Percentiles rank a stretch among this genome's conserved stretches.
These are phyloP conservation scores for Empis stercorea DNA, from an alignment of 2,888 invertebrate genomes.

Conservation along the genomic window DNA sequence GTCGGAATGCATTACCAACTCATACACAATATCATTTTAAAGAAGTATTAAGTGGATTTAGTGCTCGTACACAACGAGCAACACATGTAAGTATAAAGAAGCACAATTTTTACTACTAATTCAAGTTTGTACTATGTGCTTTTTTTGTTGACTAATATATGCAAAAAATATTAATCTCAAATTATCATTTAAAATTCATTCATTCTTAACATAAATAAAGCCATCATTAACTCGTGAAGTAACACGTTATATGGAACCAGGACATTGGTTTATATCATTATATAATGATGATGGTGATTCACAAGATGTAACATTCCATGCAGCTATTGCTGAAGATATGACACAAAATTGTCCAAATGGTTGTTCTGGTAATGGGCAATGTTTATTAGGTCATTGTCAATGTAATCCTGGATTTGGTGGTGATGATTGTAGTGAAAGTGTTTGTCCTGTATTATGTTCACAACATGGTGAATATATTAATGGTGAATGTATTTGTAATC, in stretches of 20 bases:
- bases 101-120: no score
- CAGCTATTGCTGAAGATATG: slow-evolving; percentile 79
- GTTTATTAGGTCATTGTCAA: slow-evolving; percentile 86
- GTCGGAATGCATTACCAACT: slow-evolving; percentile 87
- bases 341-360: slow-evolving; percentile 92
- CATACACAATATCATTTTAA: slow-evolving; percentile 95
- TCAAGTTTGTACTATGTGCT: no score
- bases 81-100: slow-evolving; percentile 79
- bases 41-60: slow-evolving; percentile 83
- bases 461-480: slow-evolving; percentile 94
- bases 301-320: slow-evolving; percentile 74
- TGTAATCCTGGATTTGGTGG: slow-evolving; percentile 96
- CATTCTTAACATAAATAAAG: slow-evolving; percentile 13
- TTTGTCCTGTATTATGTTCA: slow-evolving; percentile 93
- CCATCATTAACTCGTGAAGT: slow-evolving; percentile 83
- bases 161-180: no score
- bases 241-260: slow-evolving; percentile 89
- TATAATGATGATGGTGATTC: slow-evolving; percentile 93
- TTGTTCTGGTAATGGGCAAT: slow-evolving; percentile 94
- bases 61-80: slow-evolving; percentile 68
- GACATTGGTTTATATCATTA: slow-evolving; percentile 90
- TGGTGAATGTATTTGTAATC: slow-evolving; percentile 93
- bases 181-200: no score
- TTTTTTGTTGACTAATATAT: no score
- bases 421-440: slow-evolving; percentile 94